Evolutionary conservation across 2,888 invertebrate genomes (phyloP), one percentile per base, ranked within the genome.

Genomic region (Lycocerus yunnanus): DNA sequence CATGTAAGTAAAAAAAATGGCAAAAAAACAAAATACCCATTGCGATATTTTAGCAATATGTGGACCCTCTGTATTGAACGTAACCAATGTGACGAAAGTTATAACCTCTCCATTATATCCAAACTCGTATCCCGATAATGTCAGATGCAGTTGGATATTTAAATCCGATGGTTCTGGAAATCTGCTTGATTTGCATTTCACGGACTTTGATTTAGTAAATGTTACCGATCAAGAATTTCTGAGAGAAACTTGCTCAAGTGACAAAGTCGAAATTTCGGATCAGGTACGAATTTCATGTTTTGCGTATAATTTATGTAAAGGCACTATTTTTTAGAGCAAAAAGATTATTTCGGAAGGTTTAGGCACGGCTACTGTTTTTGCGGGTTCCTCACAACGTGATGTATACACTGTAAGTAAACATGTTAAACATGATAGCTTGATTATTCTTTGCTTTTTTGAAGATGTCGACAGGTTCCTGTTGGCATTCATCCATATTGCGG

Each of bases 101-200:
- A 78, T 93, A 5, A 88, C 87, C 58, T 91, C 91, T 4, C 93
- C 93, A 0, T 87, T 87, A 80, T 93, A 90, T 83, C 92, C 92
- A 0, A 82, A 86, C 14, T 83, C 85, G 14, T 93, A 93, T 84
- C 89, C 90, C 4, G 82, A 88, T 10, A 89, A 90, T 75, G 79
- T 89, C 0, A 87, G 88, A 72, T 93, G 93, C 80, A 86, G 86
- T 10, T 93, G 93, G 93, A 78, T 83, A 1, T 82, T 93, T 13
- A 84, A 83, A 76, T 82, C 86, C 11, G 66, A 80, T 1, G 78
- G 80, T 8, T 80, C 81, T 60, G 81, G 84, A 5, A 78, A 79
- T 1, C 81, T 79, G 20, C 84, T 91, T 3, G 84, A 88, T 76
- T 78, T 94, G 18, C 87, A 88, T 66, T 90, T 94, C 78, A 82